These are phyloP conservation scores for Poecile montanus DNA, from an alignment of 2,797 vertebrate genomes.

Conservation along the genomic window DNA sequence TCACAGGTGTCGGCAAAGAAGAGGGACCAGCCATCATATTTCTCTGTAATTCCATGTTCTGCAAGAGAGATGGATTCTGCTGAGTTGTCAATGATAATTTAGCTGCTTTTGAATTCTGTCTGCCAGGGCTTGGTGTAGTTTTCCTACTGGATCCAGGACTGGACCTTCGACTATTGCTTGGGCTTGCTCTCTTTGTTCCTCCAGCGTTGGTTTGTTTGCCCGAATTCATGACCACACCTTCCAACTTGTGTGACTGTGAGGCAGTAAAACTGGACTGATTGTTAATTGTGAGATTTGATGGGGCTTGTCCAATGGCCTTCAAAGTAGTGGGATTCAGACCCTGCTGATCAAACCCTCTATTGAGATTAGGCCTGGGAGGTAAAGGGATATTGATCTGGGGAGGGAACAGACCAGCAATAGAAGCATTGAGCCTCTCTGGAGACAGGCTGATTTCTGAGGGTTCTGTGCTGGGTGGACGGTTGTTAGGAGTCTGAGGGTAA, in stretches of 20 bases:
- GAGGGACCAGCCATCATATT: constrained; percentile 83
- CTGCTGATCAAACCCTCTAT: constrained; percentile 97
- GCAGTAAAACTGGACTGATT: constrained; percentile 79
- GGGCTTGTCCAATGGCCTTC: constrained; percentile 98
- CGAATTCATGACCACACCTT: constrained; percentile 82
- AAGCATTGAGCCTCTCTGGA: constrained; percentile 97
- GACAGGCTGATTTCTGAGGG: constrained; percentile 98
- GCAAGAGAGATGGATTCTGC: constrained; percentile 79
- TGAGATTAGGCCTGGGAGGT: constrained; percentile 92
- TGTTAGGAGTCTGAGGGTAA: constrained; percentile 95
- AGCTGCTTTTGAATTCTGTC: constrained; percentile 88
- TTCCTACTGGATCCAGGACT: constrained; percentile 95
- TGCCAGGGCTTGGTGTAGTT: constrained; percentile 94
- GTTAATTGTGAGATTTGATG: constrained; percentile 86
- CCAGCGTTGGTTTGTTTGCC: constrained; percentile 86
- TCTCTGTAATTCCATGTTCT: constrained; percentile 85
- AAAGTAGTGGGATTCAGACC: constrained; percentile 98
- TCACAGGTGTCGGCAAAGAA: constrained; percentile 79
- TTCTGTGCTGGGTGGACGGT: constrained; percentile 97
- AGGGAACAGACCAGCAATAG: constrained; percentile 97
- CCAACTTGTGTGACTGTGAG: constrained; percentile 79
- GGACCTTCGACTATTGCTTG: constrained; percentile 93
- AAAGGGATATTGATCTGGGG: constrained; percentile 99
- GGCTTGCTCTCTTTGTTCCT: constrained; percentile 91
- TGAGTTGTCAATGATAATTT: constrained; percentile 86